Evolutionary conservation across 2,113 vertebrate genomes (phyloP), one percentile per base, ranked within the genome.

Genomic region (Pelodiscus sinensis): DNA sequence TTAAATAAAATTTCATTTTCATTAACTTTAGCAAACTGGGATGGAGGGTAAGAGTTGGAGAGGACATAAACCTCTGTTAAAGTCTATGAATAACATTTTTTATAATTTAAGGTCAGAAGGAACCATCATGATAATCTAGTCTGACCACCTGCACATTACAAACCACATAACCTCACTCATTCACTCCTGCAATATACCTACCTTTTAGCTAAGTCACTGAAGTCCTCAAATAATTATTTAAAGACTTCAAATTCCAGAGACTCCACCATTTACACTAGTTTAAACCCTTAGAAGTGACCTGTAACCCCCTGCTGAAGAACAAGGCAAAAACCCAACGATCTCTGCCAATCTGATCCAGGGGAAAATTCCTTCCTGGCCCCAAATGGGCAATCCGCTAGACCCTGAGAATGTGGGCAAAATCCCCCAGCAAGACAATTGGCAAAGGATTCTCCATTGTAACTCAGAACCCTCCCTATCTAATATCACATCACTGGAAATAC

Each of bases 1-100:
- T 91, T 58, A 94, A 94, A 52, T 55, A 82, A 51, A 56, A 92
- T 90, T 96, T 95, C 82, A 93, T 78, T 94, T 94, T 91, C 86
- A 91, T 65, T 79, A 29, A 92, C 92, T 85, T 88, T 35, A 80
- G n/a, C 25, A 65, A 68, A 91, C 77, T 81, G 87, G 52, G 52
- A 62, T 81, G n/a, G 65, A 29, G 31, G 65, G 31, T 44, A 35
- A 14, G 16, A 86, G 24, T 87, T 91, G 50, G 50, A 93, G 94
- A 83, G 79, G 12, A 89, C 82, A 29, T 68, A 0, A 52, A 88
- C 35, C 15, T 92, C 68, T 92, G 68, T 89, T 94, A 84, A 82
- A n/a, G n/a, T n/a, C n/a, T n/a, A n/a, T n/a, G n/a, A n/a, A n/a
- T n/a, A n/a, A n/a, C n/a, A n/a, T n/a, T n/a, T n/a, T n/a, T n/a